Percentiles rank a stretch among this genome's conserved stretches.
These are phyloP conservation scores for Tonatia bakeri DNA, from an alignment of 2,113 vertebrate genomes.

Conservation along the genomic window DNA sequence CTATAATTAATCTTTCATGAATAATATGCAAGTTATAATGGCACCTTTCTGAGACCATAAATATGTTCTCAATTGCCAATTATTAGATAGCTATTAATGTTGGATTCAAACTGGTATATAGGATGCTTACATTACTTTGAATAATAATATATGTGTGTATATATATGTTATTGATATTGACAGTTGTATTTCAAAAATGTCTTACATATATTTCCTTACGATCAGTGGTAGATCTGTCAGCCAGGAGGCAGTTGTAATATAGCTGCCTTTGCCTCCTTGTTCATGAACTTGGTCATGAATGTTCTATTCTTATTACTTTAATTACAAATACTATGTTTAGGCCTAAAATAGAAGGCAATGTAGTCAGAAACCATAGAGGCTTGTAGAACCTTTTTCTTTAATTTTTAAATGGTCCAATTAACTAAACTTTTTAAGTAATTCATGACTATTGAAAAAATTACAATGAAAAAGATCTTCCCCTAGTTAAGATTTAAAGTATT, in stretches of 20 bases:
- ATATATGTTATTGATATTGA: background rate
- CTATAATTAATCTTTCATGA: slow-evolving; percentile 3
- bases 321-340: background rate
- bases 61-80: background rate
- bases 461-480: background rate
- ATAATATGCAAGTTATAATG: background rate
- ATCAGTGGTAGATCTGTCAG: background rate
- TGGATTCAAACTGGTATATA: background rate
- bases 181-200: background rate
- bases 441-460: background rate
- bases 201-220: background rate
- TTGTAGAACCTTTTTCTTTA: background rate
- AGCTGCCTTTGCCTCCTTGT: background rate
- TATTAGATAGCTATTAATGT: background rate
- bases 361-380: background rate
- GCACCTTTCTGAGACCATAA: background rate
- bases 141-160: background rate
- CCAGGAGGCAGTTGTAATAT: background rate
- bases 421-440: background rate
- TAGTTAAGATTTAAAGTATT: background rate
- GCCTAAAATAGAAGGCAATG: background rate
- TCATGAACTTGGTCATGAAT: background rate
- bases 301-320: background rate
- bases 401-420: background rate
- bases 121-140: background rate